Percentiles rank a stretch among this genome's conserved stretches.
Conservation (phyloP, 1,140 invertebrate genomes). For the Penaeus japonicus region DNA sequence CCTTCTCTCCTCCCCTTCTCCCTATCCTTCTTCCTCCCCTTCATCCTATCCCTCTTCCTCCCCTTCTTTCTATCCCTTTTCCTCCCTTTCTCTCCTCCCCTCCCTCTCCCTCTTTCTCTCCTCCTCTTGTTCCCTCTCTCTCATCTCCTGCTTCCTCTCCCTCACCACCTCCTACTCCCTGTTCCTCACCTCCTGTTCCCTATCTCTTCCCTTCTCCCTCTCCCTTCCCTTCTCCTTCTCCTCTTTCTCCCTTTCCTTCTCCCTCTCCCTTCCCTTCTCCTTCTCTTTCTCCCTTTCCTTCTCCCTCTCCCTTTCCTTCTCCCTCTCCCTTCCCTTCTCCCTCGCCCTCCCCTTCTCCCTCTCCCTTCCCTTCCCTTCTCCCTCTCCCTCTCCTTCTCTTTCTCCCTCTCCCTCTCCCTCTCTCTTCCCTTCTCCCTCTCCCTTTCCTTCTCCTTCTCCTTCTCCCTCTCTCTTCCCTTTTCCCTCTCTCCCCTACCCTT, state of each 20-base stretch:
- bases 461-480: no score
- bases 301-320: neutral
- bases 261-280: neutral
- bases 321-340: neutral
- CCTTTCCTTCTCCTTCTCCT: neutral
- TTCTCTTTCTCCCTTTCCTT: neutral
- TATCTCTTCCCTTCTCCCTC: neutral
- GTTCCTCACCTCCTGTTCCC: neutral
- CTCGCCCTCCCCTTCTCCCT: neutral
- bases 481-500: no score
- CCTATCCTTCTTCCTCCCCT: no score
- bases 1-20: no score
- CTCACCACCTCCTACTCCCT: no score
- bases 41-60: no score
- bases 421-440: neutral
- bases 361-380: neutral
- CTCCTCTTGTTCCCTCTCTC: no score
- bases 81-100: no score
- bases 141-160: no score
- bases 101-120: no score
- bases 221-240: neutral
- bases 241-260: neutral
- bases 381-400: neutral
- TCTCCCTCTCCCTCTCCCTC: no score
- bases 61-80: no score